phyloP scores from a whole-genome alignment of 2,113 vertebrate species.

The Melanostigma gelatinosum region DNA sequence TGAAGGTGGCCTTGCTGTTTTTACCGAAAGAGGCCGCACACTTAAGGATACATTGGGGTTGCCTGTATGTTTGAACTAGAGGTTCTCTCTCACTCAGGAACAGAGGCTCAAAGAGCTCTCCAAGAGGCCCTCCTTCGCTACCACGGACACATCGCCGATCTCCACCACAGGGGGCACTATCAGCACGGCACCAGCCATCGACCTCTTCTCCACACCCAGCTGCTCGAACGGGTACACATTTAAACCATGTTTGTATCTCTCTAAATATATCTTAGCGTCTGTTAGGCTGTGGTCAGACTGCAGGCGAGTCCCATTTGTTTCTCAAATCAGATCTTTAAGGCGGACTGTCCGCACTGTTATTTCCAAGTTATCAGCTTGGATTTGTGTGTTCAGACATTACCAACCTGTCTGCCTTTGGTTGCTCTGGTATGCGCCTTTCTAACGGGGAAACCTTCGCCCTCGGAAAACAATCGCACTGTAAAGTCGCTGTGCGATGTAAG shows the following conservation, averaged over 20 bases:
- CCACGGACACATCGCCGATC: conserved; percentile 94
- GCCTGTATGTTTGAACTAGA: conserved; percentile 1
- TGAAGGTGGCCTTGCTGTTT: conserved; percentile 85
- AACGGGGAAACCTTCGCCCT: not conserved
- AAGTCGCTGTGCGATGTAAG: not conserved
- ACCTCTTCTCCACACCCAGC: conserved; percentile 96
- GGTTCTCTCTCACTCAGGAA: conserved; percentile 82
- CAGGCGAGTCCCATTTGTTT: too few relatives aligned
- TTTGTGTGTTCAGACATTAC: not conserved
- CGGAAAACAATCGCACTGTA: not conserved
- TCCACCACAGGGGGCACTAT: conserved; percentile 92
- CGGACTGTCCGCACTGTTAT: too few relatives aligned
- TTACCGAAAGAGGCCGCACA: not conserved
- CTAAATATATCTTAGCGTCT: not conserved
- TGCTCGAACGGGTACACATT: conserved; percentile 91
- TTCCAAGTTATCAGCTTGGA: too few relatives aligned
- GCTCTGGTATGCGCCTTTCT: not conserved
- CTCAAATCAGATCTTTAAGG: too few relatives aligned
- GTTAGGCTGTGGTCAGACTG: too few relatives aligned
- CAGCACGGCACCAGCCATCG: conserved; percentile 93
- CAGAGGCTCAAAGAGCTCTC: conserved; percentile 97
- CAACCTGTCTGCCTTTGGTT: too few relatives aligned
- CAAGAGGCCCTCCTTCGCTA: conserved; percentile 94
- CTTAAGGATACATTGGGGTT: not conserved
- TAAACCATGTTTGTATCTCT: not conserved